Base-by-base conservation (phyloP, 2,888 invertebrate genomes). In the Habrosyne pyritoides region DNA sequence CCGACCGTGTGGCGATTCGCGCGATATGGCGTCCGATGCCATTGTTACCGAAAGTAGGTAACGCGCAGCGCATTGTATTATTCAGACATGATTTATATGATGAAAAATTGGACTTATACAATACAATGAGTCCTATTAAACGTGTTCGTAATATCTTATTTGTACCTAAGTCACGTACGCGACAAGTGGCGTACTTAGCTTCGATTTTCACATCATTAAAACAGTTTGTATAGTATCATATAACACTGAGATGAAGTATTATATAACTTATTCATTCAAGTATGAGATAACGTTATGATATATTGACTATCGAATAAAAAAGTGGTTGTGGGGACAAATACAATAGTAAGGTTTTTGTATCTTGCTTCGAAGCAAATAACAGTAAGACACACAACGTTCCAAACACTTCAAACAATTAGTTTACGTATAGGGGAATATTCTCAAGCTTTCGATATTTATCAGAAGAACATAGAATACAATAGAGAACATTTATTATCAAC, bases 1-100 rank as follows among this genome's bases (percentile, higher is more conserved):
- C 75, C 71, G 77, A 82, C 77, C 75, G 76, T 77, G 74, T 81
- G 79, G 79, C 74, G 76, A 79, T 83, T 82, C 67, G 79, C 79
- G 74, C 79, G 77, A 81, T 83, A 84, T 80, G 76, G 72, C 70
- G 64, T 66, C 71, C 69, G 69, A 71, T 69, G 74, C 83, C 64
- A 86, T 88, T 86, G 84, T 87, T 81, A 62, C 56, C 55, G 60
- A 72, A 71, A 69, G 69, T 71, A 75, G 71, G 71, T 73, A 76
- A 77, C 70, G 65, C 59, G 68, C 61, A 57, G 60, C 55, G 60
- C 61, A 77, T 75, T 77, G 71, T 73, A 64, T 68, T 68, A 71
- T 68, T 53, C 59, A 67, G 63, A 63, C 55, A 56, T 60, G 54
- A 60, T 50, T 50, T 50, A 57, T 53, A 63, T 63, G 58, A 66